A percentile compares a stretch with the other conserved stretches of the same genome.
These are phyloP conservation scores for Rhinogobio ventralis DNA, from an alignment of 2,797 vertebrate genomes.

Conservation along the genomic window DNA sequence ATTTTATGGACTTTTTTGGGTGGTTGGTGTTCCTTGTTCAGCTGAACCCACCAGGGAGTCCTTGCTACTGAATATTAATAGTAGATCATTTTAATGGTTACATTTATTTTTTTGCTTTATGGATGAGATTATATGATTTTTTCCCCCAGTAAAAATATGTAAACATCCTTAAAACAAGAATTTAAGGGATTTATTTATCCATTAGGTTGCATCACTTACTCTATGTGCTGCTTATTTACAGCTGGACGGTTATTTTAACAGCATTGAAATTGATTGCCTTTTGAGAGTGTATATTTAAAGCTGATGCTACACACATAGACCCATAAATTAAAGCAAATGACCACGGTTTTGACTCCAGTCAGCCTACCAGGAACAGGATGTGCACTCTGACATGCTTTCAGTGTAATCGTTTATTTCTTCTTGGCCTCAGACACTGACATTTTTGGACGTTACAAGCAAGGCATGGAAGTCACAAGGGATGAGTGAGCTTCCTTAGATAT, in stretches of 20 bases:
- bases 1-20: conserved; percentile 21
- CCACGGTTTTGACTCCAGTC: conserved; percentile 56
- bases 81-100: background rate
- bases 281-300: conserved; percentile 65
- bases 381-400: conserved; percentile 62
- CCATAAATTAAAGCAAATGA: conserved; percentile 62
- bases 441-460: conserved; percentile 42
- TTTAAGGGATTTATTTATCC: conserved; percentile 26
- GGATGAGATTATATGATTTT: background rate
- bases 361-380: conserved; percentile 58
- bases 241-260: conserved; percentile 59
- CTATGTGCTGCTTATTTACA: conserved; percentile 54
- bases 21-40: conserved; percentile 17
- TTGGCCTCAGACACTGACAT: conserved; percentile 37
- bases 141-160: background rate
- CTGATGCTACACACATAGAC: conserved; percentile 56
- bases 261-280: conserved; percentile 63
- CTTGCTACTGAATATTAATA: conserved; percentile 5
- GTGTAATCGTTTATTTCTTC: conserved; percentile 55
- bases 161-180: background rate
- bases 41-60: background rate
- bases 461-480: conserved; percentile 23
- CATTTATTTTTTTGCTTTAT: background rate
- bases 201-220: conserved; percentile 45
- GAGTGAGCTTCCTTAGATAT: conserved; percentile 29